Evolutionary conservation across 2,888 invertebrate genomes (phyloP), one percentile per base, ranked within the genome.

Genomic region (Halictus ligatus): DNA sequence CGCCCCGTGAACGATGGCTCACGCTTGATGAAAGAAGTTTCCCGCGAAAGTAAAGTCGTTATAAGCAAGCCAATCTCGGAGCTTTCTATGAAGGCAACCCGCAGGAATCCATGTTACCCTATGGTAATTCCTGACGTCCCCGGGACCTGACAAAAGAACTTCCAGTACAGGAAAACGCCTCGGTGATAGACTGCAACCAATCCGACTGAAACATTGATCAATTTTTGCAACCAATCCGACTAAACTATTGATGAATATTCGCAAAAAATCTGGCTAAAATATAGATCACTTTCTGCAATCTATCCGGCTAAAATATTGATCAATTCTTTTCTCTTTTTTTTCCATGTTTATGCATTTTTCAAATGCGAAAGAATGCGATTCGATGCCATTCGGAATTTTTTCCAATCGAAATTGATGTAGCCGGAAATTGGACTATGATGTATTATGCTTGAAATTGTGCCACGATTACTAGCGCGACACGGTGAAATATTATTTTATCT

Each of bases 21-120:
- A 29, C 75, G 60, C 50, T 82, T 60, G 69, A 46, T 35, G 78
- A 75, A 81, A 76, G 75, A 81, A 76, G 50, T 78, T 84, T 79
- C 21, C 21, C 35, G 29, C 43, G 35, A 43, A 54, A 72, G 75
- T 76, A 35, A 76, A 84, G 72, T 81, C 78, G 43, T 86, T 86
- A 84, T 48, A 75, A 71, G 50, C 43, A 21, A 43, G 50, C 75
- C 84, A 78, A 75, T 78, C 78, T 72, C 78, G 40, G 18, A 35
- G 46, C 54, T 75, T 54, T 40, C 35, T 21, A 67, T 43, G n/a
- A 54, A 48, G 76, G 50, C n/a, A 71, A 74, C 54, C 43, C 72
- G 10, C 15, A 10, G 13, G n/a, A 76, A 83, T 15, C 12, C 18
- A 50, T n/a, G 2, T n/a, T n/a, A 43, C 73, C 69, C 54, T 83